Conservation (phyloP, 2,113 vertebrate species). For the Coracopsis vasa region DNA sequence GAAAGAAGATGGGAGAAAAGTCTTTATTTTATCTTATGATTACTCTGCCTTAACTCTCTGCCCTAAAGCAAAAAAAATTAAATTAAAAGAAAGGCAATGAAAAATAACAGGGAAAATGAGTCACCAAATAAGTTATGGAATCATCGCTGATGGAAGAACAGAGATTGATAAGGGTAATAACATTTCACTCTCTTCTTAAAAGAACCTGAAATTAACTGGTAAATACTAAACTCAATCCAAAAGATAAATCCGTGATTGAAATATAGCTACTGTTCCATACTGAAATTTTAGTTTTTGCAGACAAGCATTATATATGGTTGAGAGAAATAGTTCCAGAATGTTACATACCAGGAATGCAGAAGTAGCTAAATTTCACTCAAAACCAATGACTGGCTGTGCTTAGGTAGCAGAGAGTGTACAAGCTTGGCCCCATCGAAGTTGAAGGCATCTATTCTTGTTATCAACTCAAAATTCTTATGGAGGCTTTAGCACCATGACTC, state of each 20-base stretch:
- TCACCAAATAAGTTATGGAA: background rate
- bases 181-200: background rate
- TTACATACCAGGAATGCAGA: background rate
- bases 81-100: background rate
- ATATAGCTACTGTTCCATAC: background rate
- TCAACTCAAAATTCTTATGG: background rate
- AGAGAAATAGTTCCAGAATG: conserved; percentile 5
- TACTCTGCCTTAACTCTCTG: conserved; percentile 2
- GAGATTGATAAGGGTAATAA: conserved; percentile 25
- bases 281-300: background rate
- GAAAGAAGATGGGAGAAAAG: background rate
- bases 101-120: conserved; percentile 26
- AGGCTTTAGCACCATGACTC: background rate
- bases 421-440: background rate
- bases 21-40: conserved; percentile 29
- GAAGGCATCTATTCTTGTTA: background rate
- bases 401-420: background rate
- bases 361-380: background rate
- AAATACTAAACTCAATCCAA: background rate
- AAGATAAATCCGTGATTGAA: background rate
- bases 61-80: background rate
- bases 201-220: conserved; percentile 32
- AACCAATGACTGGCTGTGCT: accelerated
- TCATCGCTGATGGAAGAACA: conserved; percentile 7
- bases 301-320: background rate